Percentiles rank a stretch among this genome's conserved stretches.
These are phyloP conservation scores for Microctenopoma lineatum DNA, from an alignment of 2,797 vertebrate genomes.

Conservation along the genomic window DNA sequence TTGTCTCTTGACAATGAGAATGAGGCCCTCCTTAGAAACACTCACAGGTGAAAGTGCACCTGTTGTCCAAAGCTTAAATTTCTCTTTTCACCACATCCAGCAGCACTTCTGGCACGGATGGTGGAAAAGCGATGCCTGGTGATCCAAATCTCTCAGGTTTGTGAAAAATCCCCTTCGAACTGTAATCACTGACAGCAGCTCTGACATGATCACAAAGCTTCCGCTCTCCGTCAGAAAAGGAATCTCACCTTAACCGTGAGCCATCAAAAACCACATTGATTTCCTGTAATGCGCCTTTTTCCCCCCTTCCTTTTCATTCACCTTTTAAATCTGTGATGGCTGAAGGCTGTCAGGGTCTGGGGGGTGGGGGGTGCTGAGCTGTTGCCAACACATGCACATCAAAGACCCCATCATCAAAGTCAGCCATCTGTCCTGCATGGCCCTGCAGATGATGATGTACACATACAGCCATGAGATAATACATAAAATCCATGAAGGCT, in stretches of 20 bases:
- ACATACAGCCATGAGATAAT: slow-evolving; percentile 39
- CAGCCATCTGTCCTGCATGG: slow-evolving; percentile 64
- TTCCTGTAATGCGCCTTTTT: slow-evolving; percentile 25
- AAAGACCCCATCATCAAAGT: slow-evolving; percentile 72
- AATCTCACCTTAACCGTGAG: slow-evolving; percentile 53
- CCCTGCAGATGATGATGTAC: slow-evolving; percentile 32
- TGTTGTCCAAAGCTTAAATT: neutral
- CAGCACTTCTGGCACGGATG: slow-evolving; percentile 3
- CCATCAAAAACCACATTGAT: slow-evolving; percentile 54
- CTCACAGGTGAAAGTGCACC: neutral
- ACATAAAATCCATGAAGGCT: slow-evolving; percentile 9
- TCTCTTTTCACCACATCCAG: neutral
- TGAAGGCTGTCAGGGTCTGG: slow-evolving; percentile 50
- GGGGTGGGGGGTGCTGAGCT: slow-evolving; percentile 17
- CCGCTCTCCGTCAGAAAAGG: slow-evolving; percentile 30
- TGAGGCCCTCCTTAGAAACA: neutral
- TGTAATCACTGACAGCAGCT: slow-evolving; percentile 30
- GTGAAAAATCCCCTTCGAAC: slow-evolving; percentile 16
- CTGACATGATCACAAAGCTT: slow-evolving; percentile 38
- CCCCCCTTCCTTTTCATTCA: slow-evolving; percentile 20
- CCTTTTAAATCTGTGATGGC: slow-evolving; percentile 50
- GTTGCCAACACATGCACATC: slow-evolving; percentile 64
- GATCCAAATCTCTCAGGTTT: slow-evolving; percentile 23
- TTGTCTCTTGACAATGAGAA: neutral
- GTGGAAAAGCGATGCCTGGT: slow-evolving; percentile 2